These are phyloP conservation scores for Hirudinaria manillensis DNA, from an alignment of 2,888 invertebrate genomes.

Conservation along the genomic window DNA sequence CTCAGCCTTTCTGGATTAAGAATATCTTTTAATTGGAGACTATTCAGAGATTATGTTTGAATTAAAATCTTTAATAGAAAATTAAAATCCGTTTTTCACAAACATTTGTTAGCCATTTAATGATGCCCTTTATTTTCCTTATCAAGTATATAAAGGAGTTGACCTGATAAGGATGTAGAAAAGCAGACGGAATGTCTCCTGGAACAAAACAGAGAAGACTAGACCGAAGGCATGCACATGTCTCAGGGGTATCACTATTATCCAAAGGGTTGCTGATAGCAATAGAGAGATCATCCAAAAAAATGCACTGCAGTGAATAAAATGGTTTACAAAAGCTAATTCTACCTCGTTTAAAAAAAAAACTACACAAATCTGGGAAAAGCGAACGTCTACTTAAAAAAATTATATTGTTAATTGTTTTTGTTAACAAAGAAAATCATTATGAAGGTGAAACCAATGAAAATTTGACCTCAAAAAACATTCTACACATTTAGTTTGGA, in stretches of 20 bases:
- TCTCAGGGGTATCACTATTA: slow-evolving; percentile 72
- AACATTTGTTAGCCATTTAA: not conserved
- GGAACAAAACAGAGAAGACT: slow-evolving; percentile 80
- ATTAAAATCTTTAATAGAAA: not conserved
- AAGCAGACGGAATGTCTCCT: slow-evolving; percentile 70
- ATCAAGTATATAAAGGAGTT: slow-evolving; percentile 31
- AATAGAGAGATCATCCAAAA: slow-evolving; percentile 88
- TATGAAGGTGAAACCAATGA: too few relatives aligned
- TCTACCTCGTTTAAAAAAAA: not conserved
- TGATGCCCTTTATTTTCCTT: too few relatives aligned
- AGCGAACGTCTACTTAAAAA: too few relatives aligned
- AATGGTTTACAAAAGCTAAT: not conserved
- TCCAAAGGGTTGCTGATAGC: slow-evolving; percentile 84
- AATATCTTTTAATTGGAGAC: not conserved
- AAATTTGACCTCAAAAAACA: not conserved
- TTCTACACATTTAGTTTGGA: not conserved
- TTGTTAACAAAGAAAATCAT: too few relatives aligned
- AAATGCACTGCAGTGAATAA: slow-evolving; percentile 55
- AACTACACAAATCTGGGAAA: too few relatives aligned
- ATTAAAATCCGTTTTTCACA: too few relatives aligned
- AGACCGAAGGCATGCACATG: slow-evolving; percentile 76
- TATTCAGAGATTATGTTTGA: not conserved
- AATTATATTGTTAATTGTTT: too few relatives aligned
- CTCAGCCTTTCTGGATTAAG: slow-evolving; percentile 68
- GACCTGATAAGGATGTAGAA: slow-evolving; percentile 58